Conservation (phyloP, 2,888 invertebrate genomes). For the Scaptomyza reducta region DNA sequence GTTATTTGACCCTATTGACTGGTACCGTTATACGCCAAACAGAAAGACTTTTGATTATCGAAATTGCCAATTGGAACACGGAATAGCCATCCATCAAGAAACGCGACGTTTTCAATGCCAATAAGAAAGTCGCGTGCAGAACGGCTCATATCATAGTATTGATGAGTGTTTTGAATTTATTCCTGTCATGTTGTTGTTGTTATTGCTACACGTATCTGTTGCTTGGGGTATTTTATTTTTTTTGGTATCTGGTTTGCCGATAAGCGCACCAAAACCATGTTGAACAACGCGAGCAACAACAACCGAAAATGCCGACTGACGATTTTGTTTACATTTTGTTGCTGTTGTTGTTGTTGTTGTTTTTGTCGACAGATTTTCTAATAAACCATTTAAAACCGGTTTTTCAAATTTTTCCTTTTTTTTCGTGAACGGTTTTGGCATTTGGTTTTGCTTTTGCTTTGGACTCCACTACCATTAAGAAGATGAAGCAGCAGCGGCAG, state of each 20-base stretch:
- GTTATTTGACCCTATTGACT: constrained; percentile 53
- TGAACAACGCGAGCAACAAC: constrained; percentile 49
- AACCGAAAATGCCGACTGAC: constrained; percentile 53
- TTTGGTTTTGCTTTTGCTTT: constrained; percentile 54
- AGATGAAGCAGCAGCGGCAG: constrained; percentile 48
- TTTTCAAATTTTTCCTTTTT: constrained; percentile 55
- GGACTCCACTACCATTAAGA: constrained; percentile 51
- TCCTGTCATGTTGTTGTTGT: constrained; percentile 17
- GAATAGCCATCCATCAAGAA: constrained; percentile 30
- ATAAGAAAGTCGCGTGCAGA: constrained; percentile 73
- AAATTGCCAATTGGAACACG: constrained; percentile 49
- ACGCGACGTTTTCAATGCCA: constrained; percentile 61
- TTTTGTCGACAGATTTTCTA: constrained; percentile 73
- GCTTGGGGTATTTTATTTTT: constrained; percentile 31
- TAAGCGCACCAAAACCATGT: constrained; percentile 54
- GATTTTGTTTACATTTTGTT: constrained; percentile 75
- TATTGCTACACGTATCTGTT: constrained; percentile 38
- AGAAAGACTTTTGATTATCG: constrained; percentile 44
- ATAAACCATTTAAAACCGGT: constrained; percentile 77
- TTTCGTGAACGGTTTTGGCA: constrained; percentile 69
- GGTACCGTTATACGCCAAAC: constrained; percentile 35
- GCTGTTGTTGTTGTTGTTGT: constrained; percentile 44
- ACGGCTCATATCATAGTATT: constrained; percentile 46
- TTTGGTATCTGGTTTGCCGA: constrained; percentile 67
- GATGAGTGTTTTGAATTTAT: constrained; percentile 24